phyloP scores from a whole-genome alignment of 2,797 vertebrate genomes.

The Characodon lateralis region DNA sequence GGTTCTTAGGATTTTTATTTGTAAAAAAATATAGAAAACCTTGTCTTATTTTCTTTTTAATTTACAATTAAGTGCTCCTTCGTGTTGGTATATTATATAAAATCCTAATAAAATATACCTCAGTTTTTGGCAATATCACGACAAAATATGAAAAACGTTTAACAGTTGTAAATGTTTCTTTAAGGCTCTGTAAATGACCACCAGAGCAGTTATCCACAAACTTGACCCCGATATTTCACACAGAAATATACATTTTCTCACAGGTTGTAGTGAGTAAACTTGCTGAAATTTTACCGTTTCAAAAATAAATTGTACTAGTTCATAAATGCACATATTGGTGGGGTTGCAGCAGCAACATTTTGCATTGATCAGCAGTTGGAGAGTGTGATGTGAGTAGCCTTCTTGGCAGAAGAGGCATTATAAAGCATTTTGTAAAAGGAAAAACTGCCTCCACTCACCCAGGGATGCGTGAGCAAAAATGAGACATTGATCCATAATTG shows the following conservation, averaged over 20 bases:
- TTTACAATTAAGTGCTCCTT: not conserved
- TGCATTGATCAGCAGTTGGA: slow-evolving; percentile 66
- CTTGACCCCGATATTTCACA: slow-evolving; percentile 24
- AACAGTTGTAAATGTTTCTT: not conserved
- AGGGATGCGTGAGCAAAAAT: slow-evolving; percentile 69
- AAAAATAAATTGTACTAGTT: slow-evolving; percentile 9
- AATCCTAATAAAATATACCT: not conserved
- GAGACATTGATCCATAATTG: slow-evolving; percentile 85
- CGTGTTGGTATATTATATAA: not conserved
- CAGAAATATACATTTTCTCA: slow-evolving; percentile 19
- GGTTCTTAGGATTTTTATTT: not conserved
- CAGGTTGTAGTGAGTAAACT: slow-evolving; percentile 24
- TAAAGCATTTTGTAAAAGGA: slow-evolving; percentile 68
- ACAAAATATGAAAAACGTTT: not conserved
- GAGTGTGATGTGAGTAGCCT: slow-evolving; percentile 37
- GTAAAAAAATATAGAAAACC: not conserved
- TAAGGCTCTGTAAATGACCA: slow-evolving; percentile 4
- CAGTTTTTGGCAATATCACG: not conserved
- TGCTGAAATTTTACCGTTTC: slow-evolving; percentile 34
- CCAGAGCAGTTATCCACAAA: slow-evolving; percentile 54
- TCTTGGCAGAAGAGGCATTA: slow-evolving; percentile 61
- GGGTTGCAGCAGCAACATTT: slow-evolving; percentile 46
- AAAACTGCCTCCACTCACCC: slow-evolving; percentile 60
- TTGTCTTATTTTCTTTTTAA: not conserved
- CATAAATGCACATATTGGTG: slow-evolving; percentile 23